Percentiles rank a stretch among this genome's conserved stretches.
These are phyloP conservation scores for Paradoxurus hermaphroditus DNA, from an alignment of 2,113 vertebrate species.

Conservation along the genomic window DNA sequence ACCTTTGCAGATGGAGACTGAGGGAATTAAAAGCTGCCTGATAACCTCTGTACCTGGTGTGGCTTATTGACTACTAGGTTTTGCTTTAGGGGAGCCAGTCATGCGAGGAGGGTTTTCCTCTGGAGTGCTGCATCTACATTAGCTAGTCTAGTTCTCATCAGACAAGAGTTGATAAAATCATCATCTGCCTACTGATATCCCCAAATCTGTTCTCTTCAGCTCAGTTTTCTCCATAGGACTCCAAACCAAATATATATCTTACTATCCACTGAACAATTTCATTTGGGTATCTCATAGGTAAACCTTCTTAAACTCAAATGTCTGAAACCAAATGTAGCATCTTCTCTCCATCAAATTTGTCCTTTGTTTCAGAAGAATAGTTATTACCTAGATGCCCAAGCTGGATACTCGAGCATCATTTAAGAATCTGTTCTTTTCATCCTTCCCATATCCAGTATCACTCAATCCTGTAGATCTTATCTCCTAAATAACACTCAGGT, in stretches of 20 bases:
- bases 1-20: neutral
- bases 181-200: neutral
- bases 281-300: neutral
- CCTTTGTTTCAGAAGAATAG: neutral
- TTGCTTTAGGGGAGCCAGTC: neutral
- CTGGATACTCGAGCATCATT: neutral
- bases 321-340: neutral
- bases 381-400: neutral
- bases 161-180: neutral
- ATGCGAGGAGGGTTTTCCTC: neutral
- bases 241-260: neutral
- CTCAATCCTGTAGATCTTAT: neutral
- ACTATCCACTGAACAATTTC: neutral
- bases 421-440: neutral
- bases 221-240: neutral
- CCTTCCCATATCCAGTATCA: neutral
- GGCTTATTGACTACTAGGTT: neutral
- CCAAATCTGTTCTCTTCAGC: neutral
- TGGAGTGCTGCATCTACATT: neutral
- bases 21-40: neutral
- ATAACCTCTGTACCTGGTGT: neutral
- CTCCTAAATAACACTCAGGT: neutral
- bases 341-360: neutral
- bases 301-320: neutral
- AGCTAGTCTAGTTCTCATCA: neutral